Evolutionary conservation across 2,888 invertebrate genomes (phyloP).

Genomic region (Teleiodes luculella): DNA sequence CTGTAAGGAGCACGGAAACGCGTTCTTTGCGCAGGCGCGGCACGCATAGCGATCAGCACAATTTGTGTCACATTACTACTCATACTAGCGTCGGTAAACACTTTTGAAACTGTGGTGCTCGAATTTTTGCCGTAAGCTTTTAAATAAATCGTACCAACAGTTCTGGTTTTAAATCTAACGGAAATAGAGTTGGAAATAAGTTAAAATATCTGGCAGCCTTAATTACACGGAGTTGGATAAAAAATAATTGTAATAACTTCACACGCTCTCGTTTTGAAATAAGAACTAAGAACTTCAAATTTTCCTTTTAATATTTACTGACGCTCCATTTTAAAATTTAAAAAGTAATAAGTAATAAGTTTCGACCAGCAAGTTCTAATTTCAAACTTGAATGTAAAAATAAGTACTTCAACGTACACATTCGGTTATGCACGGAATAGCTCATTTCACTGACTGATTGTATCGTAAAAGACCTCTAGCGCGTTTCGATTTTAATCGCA

Average conservation of each 20-base stretch:
- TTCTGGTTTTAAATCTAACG: not conserved
- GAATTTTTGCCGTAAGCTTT: not conserved
- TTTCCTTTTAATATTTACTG: not conserved
- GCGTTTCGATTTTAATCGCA: slow-evolving; percentile 23
- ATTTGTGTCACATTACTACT: slow-evolving; percentile 5
- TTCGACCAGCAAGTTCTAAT: slow-evolving; percentile 1
- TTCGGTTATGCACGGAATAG: slow-evolving; percentile 14
- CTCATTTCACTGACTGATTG: slow-evolving; percentile 13
- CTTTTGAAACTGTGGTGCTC: not conserved
- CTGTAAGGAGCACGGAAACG: slow-evolving; percentile 17
- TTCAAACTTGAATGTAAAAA: slow-evolving; percentile 9
- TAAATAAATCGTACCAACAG: not conserved
- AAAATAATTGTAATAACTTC: slow-evolving; percentile 45
- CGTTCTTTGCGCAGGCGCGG: slow-evolving; percentile 6
- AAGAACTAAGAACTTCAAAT: not conserved
- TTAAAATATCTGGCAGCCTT: slow-evolving; percentile 20
- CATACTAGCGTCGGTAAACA: not conserved
- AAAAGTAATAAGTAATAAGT: not conserved
- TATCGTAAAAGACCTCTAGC: slow-evolving; percentile 21
- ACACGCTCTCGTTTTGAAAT: slow-evolving; percentile 48
- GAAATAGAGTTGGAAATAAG: not conserved
- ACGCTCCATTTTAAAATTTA: not conserved
- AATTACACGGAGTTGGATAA: slow-evolving; percentile 48
- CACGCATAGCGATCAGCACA: slow-evolving; percentile 12
- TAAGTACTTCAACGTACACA: slow-evolving; percentile 10